Evolutionary conservation across 1,140 invertebrate species (phyloP), one percentile per base, ranked within the genome.

Genomic region (Saccostrea cuccullata): DNA sequence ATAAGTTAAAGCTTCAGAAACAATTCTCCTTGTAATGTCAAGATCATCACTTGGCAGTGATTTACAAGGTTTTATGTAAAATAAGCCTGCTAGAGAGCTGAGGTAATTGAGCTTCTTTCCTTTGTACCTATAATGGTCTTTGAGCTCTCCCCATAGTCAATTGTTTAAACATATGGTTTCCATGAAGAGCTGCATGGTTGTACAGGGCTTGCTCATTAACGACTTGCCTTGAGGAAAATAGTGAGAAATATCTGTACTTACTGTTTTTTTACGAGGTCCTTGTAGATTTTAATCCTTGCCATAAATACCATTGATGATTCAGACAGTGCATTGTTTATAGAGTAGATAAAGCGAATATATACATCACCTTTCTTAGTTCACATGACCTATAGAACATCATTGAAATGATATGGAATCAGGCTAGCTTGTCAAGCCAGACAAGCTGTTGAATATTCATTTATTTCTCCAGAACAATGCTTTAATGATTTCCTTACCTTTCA

Each of bases 91-190:
- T 77, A 77, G 36, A 12, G 70, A 77, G 26, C 26, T 12, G 26
- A 15, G 26, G 26, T 17, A 64, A 64, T 64, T 26, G 13, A 36
- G 70, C 26, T 77, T 30, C 15, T 15, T 30, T 15, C 30, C 23
- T 30, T 77, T 77, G 70, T 64, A 64, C 58, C 70, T 77, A 3
- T 30, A 36, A 13, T 77, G 70, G 26, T 77, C 70, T 77, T 8
- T 30, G 26, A 47, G 70, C 23, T 11, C 26, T 77, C 70, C 30
- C 23, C 5, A 23, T 15, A 26, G 23, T 36, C 23, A 77, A 77
- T 77, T 77, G 70, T 77, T 77, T 77, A 26, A 77, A 77, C 70
- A 77, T 77, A 77, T 77, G 70, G 70, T 77, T 77, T 77, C 26
- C 26, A 77, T 77, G 70, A 77, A 77, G 26, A 0, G 70, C 23